phyloP scores from a whole-genome alignment of 2,113 vertebrate species.

The Caracal caracal region DNA sequence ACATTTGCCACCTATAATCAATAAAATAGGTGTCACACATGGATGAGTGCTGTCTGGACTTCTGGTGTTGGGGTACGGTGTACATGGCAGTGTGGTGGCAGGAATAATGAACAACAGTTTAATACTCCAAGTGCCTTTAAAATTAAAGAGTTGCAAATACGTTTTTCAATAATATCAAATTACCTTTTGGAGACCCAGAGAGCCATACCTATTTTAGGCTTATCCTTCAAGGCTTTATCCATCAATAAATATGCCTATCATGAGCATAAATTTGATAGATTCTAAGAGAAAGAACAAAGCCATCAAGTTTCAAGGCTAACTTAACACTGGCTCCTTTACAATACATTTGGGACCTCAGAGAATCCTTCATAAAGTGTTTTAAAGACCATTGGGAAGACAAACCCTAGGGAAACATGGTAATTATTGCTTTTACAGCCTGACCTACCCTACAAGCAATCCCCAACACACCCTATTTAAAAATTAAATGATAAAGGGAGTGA shows the following conservation, averaged over 20 bases:
- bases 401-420: not conserved
- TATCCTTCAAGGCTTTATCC: conserved; percentile 30
- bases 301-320: not conserved
- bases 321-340: conserved; percentile 4
- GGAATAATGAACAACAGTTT: not conserved
- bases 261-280: conserved; percentile 37
- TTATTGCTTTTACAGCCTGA: not conserved
- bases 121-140: not conserved
- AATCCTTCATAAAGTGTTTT: not conserved
- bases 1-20: not conserved
- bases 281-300: not conserved
- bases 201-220: not conserved
- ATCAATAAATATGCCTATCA: conserved; percentile 49
- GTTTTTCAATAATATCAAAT: conserved; percentile 3
- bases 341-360: not conserved
- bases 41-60: not conserved
- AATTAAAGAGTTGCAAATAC: conserved; percentile 24
- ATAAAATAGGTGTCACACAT: not conserved
- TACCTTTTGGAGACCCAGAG: conserved; percentile 27
- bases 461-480: not conserved
- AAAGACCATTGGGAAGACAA: not conserved
- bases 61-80: not conserved
- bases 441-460: not conserved
- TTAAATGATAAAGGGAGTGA: not conserved
- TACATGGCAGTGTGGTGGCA: not conserved